These are phyloP conservation scores for Mungos mungo DNA, from an alignment of 2,113 vertebrate species.

Conservation along the genomic window DNA sequence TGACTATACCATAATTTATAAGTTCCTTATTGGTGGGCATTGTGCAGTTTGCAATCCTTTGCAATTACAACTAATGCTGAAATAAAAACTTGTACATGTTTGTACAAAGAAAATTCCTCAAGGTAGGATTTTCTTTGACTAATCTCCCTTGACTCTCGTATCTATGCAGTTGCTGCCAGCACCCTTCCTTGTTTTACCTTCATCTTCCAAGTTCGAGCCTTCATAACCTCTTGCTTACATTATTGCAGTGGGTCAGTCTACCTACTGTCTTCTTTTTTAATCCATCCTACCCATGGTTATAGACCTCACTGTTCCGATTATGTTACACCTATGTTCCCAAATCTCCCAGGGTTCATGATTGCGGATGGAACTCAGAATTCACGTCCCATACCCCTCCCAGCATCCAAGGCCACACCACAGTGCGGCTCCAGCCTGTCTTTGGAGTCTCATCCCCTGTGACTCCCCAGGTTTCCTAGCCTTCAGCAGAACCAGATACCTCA, in stretches of 20 bases:
- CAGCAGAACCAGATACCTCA: neutral
- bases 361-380: neutral
- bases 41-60: neutral
- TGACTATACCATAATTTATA: neutral
- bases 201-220: neutral
- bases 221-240: neutral
- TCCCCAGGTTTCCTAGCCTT: neutral
- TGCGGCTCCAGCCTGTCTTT: neutral
- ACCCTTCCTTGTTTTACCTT: neutral
- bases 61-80: neutral
- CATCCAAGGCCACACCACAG: neutral
- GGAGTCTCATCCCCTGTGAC: neutral
- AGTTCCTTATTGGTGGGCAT: neutral
- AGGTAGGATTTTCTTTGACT: neutral
- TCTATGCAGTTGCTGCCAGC: neutral
- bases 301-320: neutral
- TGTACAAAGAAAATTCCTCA: neutral
- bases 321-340: neutral
- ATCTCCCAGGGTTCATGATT: neutral
- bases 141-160: neutral
- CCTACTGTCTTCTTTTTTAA: neutral
- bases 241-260: neutral
- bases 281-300: neutral
- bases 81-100: neutral
- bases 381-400: neutral